These are phyloP conservation scores for Cybosia mesomella DNA, from an alignment of 2,888 invertebrate genomes.

Conservation along the genomic window DNA sequence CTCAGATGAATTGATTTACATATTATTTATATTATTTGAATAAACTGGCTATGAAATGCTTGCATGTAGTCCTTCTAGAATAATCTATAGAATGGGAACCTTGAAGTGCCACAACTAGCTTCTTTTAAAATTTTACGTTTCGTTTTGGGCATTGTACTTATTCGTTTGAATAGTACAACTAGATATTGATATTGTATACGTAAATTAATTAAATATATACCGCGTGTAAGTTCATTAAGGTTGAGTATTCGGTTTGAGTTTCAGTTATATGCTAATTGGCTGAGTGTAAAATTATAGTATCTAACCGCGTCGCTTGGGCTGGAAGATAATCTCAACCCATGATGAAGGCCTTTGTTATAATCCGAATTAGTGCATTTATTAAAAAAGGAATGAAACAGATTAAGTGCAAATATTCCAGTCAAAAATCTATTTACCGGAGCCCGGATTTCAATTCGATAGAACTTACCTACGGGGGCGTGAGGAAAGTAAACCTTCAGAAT, in stretches of 20 bases:
- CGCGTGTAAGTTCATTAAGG: background rate
- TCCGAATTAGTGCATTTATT: no score
- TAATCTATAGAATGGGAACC: conserved; percentile 32
- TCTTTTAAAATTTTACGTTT: conserved; percentile 61
- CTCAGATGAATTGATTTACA: conserved; percentile 75
- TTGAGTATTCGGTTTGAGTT: background rate
- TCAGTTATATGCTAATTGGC: background rate
- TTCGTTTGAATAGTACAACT: conserved; percentile 24
- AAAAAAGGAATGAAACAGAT: no score
- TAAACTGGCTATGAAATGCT: conserved; percentile 65
- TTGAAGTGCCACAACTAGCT: conserved; percentile 67
- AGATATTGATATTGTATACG: conserved; percentile 24
- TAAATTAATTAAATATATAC: conserved; percentile 16
- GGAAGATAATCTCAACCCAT: background rate
- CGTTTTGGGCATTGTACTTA: conserved; percentile 66
- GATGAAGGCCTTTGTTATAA: no score
- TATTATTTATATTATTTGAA: conserved; percentile 55
- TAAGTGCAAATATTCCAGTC: no score
- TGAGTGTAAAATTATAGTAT: background rate
- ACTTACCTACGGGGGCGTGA: no score
- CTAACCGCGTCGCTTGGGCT: background rate
- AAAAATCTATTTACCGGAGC: no score
- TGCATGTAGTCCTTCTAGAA: conserved; percentile 43
- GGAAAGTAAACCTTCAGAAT: no score
- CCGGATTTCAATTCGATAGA: no score